Base-by-base conservation (phyloP, 1,140 invertebrate genomes). In the Carcinoscorpius rotundicauda region DNA sequence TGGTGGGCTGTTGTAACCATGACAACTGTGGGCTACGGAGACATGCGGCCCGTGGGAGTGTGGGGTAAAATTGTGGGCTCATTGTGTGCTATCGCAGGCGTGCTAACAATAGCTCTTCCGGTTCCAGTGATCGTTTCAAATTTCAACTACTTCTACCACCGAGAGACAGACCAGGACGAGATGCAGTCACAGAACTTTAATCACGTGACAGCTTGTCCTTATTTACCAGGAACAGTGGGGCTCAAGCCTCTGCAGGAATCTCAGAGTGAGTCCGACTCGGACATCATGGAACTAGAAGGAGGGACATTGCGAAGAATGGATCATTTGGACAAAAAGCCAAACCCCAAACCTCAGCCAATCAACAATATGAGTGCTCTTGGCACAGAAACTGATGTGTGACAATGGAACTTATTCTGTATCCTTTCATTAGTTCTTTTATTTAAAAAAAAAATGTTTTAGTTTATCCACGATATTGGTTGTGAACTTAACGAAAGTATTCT, bases 61-160 rank as follows among this genome's bases (percentile, higher is more conserved):
- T 97, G 93, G 93, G 95, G 95, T 72, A 98, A 98, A 81, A 93
- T 98, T 76, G 94, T 98, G 72, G 94, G 95, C 69, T 98, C 94
- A 69, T 82, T 98, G 71, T 99, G 96, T 82, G 96, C 96, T 76
- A 97, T 98, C 80, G 94, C 96, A 77, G 96, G 97, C 82, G 95
- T 98, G 71, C 83, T 98, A 78, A 97, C 94, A 74, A 97, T 98
- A 77, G 93, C 95, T 63, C 84, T 99, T 73, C 95, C 96, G 67
- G 96, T 99, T 73, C 95, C 96, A 78, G 95, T 97, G 85, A 96
- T 97, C 80, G 71, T 72, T n/a, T 71, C 94, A 79, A 99, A 99
- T 83, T 99, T 99, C 85, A 98, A 98, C 81, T 99, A 99, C 83
- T 99, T 98, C 85, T 99, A 99, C 84, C 94, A 98, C 80, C 87